Percentiles rank a stretch among this genome's conserved stretches.
phyloP scores from a whole-genome alignment of 35 echinoderm and acorn worm genomes.

The Eucidaris tribuloides region DNA sequence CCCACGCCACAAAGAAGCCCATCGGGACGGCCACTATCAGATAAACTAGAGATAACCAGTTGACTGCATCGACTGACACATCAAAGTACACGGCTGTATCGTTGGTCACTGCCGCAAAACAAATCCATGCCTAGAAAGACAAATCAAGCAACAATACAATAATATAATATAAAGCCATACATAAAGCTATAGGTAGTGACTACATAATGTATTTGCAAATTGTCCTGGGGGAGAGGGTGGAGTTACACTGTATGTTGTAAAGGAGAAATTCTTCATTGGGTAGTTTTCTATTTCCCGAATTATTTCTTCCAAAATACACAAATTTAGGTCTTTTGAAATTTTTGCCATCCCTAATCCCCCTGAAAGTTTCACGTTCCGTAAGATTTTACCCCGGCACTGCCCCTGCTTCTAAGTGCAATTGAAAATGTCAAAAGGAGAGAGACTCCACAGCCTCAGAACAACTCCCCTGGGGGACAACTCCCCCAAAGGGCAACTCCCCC shows the following conservation, averaged over 20 bases:
- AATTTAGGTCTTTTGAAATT: too few species aligned
- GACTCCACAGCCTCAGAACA: too few species aligned
- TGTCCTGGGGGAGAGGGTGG: neutral
- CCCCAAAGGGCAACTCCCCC: too few species aligned
- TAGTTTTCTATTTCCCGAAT: neutral
- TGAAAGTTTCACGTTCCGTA: too few species aligned
- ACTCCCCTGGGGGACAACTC: too few species aligned
- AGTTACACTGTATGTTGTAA: neutral
- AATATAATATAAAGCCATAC: neutral
- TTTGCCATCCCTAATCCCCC: too few species aligned
- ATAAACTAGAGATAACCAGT: conserved; percentile 82
- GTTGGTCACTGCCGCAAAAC: conserved; percentile 84
- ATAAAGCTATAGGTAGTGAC: neutral
- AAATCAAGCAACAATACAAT: conserved; percentile 10
- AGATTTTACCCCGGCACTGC: too few species aligned
- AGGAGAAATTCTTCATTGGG: neutral
- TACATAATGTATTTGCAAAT: neutral
- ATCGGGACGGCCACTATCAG: conserved; percentile 79
- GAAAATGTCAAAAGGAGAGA: too few species aligned
- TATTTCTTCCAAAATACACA: too few species aligned
- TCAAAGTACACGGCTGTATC: conserved; percentile 72
- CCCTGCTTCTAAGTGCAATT: too few species aligned
- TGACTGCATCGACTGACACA: conserved; percentile 64
- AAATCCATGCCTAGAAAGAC: conserved; percentile 84
- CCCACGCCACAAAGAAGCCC: conserved; percentile 76